A percentile compares a stretch with the other conserved stretches of the same genome.
phyloP scores from a whole-genome alignment of 1,140 invertebrate species.

The Asbolus verrucosus region DNA sequence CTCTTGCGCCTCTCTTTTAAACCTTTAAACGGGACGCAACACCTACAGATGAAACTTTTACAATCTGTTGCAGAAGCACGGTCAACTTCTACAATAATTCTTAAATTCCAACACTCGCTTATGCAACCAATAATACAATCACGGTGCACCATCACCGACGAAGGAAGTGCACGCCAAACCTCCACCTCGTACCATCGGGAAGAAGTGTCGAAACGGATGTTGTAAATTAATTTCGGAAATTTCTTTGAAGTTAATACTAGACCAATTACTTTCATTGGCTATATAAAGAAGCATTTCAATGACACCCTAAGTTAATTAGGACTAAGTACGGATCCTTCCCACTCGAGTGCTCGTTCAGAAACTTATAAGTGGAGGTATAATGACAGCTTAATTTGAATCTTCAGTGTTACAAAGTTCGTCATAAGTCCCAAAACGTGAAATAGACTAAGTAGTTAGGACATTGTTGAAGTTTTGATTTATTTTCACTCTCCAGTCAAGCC shows the following conservation, averaged over 20 bases:
- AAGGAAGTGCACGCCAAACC: no score
- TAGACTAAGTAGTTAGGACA: slow-evolving; percentile 32
- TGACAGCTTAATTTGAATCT: slow-evolving; percentile 38
- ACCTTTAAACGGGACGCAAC: neutral
- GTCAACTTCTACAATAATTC: no score
- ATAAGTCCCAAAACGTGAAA: slow-evolving; percentile 34
- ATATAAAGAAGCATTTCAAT: slow-evolving; percentile 35
- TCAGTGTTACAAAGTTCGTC: slow-evolving; percentile 9
- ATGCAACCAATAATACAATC: no score
- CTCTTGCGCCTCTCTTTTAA: neutral
- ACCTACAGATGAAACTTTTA: neutral
- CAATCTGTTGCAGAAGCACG: slow-evolving; percentile 36
- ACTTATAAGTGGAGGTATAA: slow-evolving; percentile 20
- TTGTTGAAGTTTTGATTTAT: slow-evolving; percentile 22
- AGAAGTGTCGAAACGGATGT: slow-evolving; percentile 10
- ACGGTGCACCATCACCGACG: no score
- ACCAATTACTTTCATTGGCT: slow-evolving; percentile 26
- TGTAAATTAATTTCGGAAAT: slow-evolving; percentile 21
- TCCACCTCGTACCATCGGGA: neutral
- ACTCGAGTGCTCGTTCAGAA: slow-evolving; percentile 14
- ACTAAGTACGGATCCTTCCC: slow-evolving; percentile 11
- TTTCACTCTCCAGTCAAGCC: slow-evolving; percentile 18
- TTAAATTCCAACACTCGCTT: no score
- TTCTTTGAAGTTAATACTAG: slow-evolving; percentile 31
- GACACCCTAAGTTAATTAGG: slow-evolving; percentile 26